Evolutionary conservation across 1,140 invertebrate species (phyloP).

Genomic region (Metaphire vulgaris): DNA sequence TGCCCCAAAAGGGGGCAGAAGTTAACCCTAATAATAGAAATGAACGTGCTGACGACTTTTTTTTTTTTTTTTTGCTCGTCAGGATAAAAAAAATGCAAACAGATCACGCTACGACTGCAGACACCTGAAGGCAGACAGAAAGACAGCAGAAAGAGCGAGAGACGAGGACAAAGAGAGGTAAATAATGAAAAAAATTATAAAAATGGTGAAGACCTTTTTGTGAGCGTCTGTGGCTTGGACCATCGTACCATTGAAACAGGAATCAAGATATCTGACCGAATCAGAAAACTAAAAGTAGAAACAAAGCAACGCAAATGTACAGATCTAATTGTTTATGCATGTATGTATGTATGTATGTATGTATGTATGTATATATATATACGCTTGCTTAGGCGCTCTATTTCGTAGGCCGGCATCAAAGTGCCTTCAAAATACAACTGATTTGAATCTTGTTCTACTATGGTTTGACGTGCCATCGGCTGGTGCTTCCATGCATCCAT

Average conservation of each 20-base stretch:
- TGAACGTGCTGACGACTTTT: too few relatives aligned
- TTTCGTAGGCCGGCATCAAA: too few relatives aligned
- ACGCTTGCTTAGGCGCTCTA: too few relatives aligned
- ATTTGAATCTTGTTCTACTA: background rate
- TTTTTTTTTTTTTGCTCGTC: background rate
- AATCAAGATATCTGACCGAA: constrained; percentile 47
- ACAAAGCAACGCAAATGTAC: background rate
- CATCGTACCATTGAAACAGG: constrained; percentile 72
- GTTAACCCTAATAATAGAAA: too few relatives aligned
- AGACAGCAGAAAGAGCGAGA: background rate
- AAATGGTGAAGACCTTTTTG: constrained; percentile 59
- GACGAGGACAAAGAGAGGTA: background rate
- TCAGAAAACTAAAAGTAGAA: constrained; percentile 44
- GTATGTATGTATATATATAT: too few relatives aligned
- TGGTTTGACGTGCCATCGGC: background rate
- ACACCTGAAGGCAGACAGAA: background rate
- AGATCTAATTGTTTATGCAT: too few relatives aligned
- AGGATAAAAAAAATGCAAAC: background rate
- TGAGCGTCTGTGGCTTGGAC: constrained; percentile 83
- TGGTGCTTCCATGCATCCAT: too few relatives aligned
- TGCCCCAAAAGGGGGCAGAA: too few relatives aligned
- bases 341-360: too few relatives aligned
- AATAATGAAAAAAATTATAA: background rate
- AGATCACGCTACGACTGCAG: background rate
- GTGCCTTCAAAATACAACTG: too few relatives aligned